phyloP scores from a whole-genome alignment of 2,113 vertebrate genomes.

The Cololabis saira region DNA sequence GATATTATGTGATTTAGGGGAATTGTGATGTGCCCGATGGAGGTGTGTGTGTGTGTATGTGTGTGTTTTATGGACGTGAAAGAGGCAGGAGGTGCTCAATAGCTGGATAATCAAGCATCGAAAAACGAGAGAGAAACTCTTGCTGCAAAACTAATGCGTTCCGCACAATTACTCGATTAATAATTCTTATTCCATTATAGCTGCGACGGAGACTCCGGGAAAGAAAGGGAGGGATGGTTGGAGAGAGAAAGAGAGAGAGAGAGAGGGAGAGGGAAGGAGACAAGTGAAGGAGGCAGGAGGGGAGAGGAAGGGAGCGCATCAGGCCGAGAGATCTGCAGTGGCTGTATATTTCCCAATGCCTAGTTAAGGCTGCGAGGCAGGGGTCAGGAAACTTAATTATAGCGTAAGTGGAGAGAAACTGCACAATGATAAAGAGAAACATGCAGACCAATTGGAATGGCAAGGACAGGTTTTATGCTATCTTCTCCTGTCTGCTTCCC shows the following conservation, averaged over 20 bases:
- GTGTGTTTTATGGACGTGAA: conserved; percentile 53
- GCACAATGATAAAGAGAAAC: conserved; percentile 98
- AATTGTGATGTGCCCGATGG: conserved; percentile 39
- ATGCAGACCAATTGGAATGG: conserved; percentile 95
- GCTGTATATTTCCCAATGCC: conserved; percentile 95
- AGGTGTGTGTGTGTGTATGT: conserved; percentile 30
- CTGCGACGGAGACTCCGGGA: conserved; percentile 76
- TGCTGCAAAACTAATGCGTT: conserved; percentile 93
- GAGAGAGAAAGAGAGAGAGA: conserved; percentile 38
- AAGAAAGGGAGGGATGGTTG: no score
- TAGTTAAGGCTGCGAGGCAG: conserved; percentile 95
- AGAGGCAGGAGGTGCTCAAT: conserved; percentile 83
- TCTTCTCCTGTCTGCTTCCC: conserved; percentile 91
- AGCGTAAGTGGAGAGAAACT: conserved; percentile 98
- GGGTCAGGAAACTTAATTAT: conserved; percentile 99
- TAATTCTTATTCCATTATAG: conserved; percentile 97
- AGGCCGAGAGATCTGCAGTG: conserved; percentile 92
- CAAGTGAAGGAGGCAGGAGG: conserved; percentile 39
- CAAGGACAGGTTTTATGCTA: conserved; percentile 99
- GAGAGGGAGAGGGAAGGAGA: conserved; percentile 56
- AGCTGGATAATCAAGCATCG: conserved; percentile 89
- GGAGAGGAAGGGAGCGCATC: conserved; percentile 82
- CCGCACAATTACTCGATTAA: conserved; percentile 97
- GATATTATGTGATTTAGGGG: conserved; percentile 49
- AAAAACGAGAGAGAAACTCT: conserved; percentile 93